These are phyloP conservation scores for Capitella teleta DNA, from an alignment of 1,140 invertebrate genomes.

Conservation along the genomic window DNA sequence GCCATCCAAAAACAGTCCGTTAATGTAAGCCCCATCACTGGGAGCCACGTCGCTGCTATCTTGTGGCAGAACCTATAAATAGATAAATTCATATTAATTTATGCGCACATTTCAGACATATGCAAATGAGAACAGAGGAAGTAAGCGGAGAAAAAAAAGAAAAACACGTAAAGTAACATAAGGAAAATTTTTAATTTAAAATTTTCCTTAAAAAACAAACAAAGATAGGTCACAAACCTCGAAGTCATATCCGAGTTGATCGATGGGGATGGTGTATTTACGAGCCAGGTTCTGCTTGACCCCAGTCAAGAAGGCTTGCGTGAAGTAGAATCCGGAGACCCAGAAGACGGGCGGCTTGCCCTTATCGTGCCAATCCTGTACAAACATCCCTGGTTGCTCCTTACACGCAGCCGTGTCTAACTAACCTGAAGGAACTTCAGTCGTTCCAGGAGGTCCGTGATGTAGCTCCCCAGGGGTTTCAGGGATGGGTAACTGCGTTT, in stretches of 20 bases:
- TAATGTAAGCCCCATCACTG: constrained; percentile 41
- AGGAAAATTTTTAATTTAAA: no score
- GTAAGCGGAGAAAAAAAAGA: no score
- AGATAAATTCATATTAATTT: not conserved
- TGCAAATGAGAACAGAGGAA: no score
- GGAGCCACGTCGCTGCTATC: constrained; percentile 22
- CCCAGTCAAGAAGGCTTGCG: constrained; percentile 43
- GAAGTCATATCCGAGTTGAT: constrained; percentile 41
- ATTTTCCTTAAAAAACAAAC: no score
- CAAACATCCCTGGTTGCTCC: not conserved
- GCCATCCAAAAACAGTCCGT: constrained; percentile 40
- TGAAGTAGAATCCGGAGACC: constrained; percentile 45
- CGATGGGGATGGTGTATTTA: constrained; percentile 44
- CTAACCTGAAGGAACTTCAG: constrained; percentile 48
- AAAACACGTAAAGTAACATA: no score
- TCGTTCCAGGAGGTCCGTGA: constrained; percentile 72
- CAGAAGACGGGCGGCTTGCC: constrained; percentile 39
- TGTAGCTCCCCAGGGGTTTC: constrained; percentile 58
- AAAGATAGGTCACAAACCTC: constrained; percentile 27
- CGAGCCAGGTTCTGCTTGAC: constrained; percentile 44
- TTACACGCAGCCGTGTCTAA: not conserved
- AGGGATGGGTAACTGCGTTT: constrained; percentile 43
- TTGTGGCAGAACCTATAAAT: not conserved
- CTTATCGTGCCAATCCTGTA: constrained; percentile 38
- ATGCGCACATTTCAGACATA: not conserved